Evolutionary conservation across 2,888 invertebrate genomes (phyloP), one percentile per base, ranked within the genome.

Genomic region (Criorhina ranunculi): DNA sequence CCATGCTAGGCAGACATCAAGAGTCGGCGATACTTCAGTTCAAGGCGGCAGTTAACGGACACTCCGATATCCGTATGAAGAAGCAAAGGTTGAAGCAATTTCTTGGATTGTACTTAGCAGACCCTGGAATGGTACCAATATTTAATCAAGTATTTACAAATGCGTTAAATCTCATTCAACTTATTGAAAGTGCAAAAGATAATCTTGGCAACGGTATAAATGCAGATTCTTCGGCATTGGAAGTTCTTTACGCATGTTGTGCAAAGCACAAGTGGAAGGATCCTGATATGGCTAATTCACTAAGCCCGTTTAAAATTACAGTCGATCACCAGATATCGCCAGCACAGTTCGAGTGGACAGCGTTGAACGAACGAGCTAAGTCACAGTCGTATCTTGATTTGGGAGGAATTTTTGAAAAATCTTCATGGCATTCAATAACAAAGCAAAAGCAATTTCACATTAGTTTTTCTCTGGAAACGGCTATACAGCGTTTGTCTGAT

Each of bases 271-370:
- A 88, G 46, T 92, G 92, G 91, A 90, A 90, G 57, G 89, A 91
- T 15, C 88, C 88, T 57, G 88, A 90, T 49, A 87, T 88, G 82
- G 87, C 88, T 8, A 88, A 89, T 40, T 85, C 87, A 12, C 72
- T 86, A 0, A 90, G 90, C 6, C 92, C 92, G 0, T 90, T 89
- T 55, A 90, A 91, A 5, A 88, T 92, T 37, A 86, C 88, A 0
- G 87, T 89, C 1, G 90, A 91, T n/a, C 89, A 90, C 60, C 91
- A 94, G 92, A 93, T 94, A 57, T 92, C 92, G 5, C 91, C 94
- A 0, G 91, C 94, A 1, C 95, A 95, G 83, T 95, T 94, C 88
- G 95, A 96, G 87, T 95, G 95, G 94, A 94, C 95, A 0, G 95
- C 94, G 0, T 88, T 96, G 0, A 94, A 94, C 85, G 94, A 92